A percentile compares a stretch with the other conserved stretches of the same genome.
Evolutionary conservation across 2,113 vertebrate species (phyloP).

Genomic region (Coreoperca whiteheadi): DNA sequence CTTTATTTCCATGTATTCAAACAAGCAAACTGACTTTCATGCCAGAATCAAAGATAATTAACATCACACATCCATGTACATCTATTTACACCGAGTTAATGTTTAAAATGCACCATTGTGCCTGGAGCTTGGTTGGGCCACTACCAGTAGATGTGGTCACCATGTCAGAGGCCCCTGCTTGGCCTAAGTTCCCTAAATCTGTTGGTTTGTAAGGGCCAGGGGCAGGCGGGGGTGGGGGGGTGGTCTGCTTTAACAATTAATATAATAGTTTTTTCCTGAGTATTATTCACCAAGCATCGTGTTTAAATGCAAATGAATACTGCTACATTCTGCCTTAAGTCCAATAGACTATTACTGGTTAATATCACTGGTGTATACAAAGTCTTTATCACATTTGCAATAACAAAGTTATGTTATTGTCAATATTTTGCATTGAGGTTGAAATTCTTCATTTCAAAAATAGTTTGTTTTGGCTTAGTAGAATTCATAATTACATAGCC

Average conservation of each 20-base stretch:
- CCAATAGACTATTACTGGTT: not conserved
- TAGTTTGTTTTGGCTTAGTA: slow-evolving; percentile 6
- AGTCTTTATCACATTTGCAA: slow-evolving; percentile 5
- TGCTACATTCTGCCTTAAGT: no score
- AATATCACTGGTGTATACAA: no score
- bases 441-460: slow-evolving; percentile 4
- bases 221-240: no score
- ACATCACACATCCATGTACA: slow-evolving; percentile 48
- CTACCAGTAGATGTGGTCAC: not conserved
- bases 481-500: not conserved
- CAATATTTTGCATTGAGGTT: not conserved
- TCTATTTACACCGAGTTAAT: slow-evolving; percentile 47
- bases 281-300: not conserved
- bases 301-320: not conserved
- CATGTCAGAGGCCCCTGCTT: not conserved
- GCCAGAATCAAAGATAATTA: not conserved
- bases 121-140: not conserved
- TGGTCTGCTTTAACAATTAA: not conserved
- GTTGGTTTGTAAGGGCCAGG: not conserved
- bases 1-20: slow-evolving; percentile 64
- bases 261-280: slow-evolving; percentile 24
- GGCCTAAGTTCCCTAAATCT: not conserved
- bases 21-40: slow-evolving; percentile 25
- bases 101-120: slow-evolving; percentile 3
- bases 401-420: not conserved